Evolutionary conservation across 1,140 invertebrate genomes (phyloP).

Genomic region (Ostrea edulis): DNA sequence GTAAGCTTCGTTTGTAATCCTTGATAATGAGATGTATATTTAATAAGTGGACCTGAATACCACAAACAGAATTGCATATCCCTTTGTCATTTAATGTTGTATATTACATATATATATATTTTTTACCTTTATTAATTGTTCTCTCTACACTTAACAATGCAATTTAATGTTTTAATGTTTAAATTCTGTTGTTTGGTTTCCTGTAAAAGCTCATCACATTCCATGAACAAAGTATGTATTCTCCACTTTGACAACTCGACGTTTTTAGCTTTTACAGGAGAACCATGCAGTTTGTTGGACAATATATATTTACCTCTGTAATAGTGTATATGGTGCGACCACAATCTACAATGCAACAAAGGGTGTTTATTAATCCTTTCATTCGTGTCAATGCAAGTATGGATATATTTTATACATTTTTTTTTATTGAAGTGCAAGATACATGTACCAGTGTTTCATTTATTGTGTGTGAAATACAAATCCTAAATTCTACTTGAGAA

Average conservation of each 20-base stretch:
- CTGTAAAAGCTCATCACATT: background rate
- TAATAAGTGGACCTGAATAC: too few species aligned
- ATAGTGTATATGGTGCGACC: too few species aligned
- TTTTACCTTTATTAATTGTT: background rate
- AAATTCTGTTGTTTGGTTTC: background rate
- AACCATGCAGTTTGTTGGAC: background rate
- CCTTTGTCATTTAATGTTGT: background rate
- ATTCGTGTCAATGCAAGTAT: too few species aligned
- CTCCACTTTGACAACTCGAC: background rate
- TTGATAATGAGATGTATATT: background rate
- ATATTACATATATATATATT: background rate
- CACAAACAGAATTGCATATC: background rate
- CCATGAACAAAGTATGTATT: slow-evolving; percentile 1
- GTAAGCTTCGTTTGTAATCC: background rate
- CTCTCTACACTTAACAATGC: background rate
- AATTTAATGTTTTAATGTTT: background rate
- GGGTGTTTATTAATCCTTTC: too few species aligned
- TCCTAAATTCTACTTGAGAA: too few species aligned
- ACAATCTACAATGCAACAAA: too few species aligned
- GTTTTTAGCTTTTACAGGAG: background rate
- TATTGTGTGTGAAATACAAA: too few species aligned
- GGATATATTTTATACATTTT: too few species aligned
- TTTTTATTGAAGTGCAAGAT: too few species aligned
- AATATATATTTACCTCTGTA: too few species aligned
- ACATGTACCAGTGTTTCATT: too few species aligned